Base-by-base conservation (phyloP, 2,888 invertebrate species). In the Agonopterix subpropinquella region DNA sequence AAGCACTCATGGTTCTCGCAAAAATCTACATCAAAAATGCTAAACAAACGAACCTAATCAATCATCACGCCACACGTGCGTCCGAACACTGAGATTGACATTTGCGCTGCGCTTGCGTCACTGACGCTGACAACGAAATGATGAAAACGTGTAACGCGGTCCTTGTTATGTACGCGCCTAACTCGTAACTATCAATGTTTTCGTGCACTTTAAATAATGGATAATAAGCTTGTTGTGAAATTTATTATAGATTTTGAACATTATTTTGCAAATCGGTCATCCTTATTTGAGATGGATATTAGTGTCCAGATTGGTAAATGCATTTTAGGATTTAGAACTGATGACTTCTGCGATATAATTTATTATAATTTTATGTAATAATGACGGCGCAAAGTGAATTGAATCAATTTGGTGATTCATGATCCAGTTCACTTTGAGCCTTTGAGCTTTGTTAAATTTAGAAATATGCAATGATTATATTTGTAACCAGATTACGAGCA, bases 101-200 rank as follows among this genome's bases (percentile, higher is more conserved):
- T 77, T 77, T 70, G 66, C 64, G 59, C 53, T 54, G 41, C 43
- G 47, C 63, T 77, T 77, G 65, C 77, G 67, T 74, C 71, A 79
- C 59, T 18, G 51, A 35, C 50, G 49, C 61, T 65, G 70, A 69
- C 69, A 63, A 59, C 70, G 57, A 68, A 72, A 70, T 74, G 71
- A 74, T 73, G 75, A 70, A 74, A 75, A 73, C 71, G 57, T 72
- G 67, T 70, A 67, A 53, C 66, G 44, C 53, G 54, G 61, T 61
- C 72, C 70, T 63, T 67, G 65, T 70, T 64, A 52, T 60, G 62
- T 59, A 59, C 58, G 59, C 55, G 56, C 57, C 56, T 55, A 51
- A 50, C 44, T n/a, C 39, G n/a, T 2, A 8, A 53, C 18, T 45
- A 58, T 62, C 67, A 68, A 64, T 64, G 62, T 63, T 63, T 64